Evolutionary conservation across 1,140 invertebrate genomes (phyloP).

Genomic region (Drosophila sucinea): DNA sequence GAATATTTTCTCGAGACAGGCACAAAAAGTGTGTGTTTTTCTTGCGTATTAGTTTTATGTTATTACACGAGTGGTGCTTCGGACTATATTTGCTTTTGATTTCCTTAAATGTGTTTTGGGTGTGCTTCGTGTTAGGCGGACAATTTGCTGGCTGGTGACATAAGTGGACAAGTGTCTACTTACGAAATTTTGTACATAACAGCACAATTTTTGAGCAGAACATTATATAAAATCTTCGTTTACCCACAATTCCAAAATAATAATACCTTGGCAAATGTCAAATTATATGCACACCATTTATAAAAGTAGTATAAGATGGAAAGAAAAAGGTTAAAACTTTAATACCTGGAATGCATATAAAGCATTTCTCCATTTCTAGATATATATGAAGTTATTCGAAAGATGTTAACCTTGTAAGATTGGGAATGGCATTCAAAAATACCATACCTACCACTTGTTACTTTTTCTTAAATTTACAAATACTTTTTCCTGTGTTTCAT

Average conservation of each 20-base stretch:
- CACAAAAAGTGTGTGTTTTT: conserved; percentile 34
- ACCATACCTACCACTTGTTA: too few relatives aligned
- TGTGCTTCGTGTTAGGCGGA: conserved; percentile 54
- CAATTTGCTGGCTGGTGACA: conserved; percentile 54
- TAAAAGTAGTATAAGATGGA: too few relatives aligned
- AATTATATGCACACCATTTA: too few relatives aligned
- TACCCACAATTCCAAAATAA: not conserved
- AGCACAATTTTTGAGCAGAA: conserved; percentile 40
- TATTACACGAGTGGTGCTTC: conserved; percentile 38
- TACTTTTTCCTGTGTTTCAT: too few relatives aligned
- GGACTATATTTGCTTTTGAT: conserved; percentile 65
- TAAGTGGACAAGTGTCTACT: conserved; percentile 49
- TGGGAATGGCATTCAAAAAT: too few relatives aligned
- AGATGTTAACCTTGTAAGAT: too few relatives aligned
- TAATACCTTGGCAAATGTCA: too few relatives aligned
- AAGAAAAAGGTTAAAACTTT: too few relatives aligned
- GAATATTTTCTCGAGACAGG: conserved; percentile 17
- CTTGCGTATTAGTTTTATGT: conserved; percentile 43
- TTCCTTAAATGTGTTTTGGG: conserved; percentile 76
- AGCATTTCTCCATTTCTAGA: too few relatives aligned
- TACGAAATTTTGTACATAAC: conserved; percentile 42
- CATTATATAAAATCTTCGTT: conserved; percentile 32
- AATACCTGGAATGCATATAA: too few relatives aligned
- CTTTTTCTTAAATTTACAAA: too few relatives aligned
- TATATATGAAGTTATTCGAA: too few relatives aligned